Conservation (phyloP, 2,888 invertebrate genomes). For the Sminthurides aquaticus region DNA sequence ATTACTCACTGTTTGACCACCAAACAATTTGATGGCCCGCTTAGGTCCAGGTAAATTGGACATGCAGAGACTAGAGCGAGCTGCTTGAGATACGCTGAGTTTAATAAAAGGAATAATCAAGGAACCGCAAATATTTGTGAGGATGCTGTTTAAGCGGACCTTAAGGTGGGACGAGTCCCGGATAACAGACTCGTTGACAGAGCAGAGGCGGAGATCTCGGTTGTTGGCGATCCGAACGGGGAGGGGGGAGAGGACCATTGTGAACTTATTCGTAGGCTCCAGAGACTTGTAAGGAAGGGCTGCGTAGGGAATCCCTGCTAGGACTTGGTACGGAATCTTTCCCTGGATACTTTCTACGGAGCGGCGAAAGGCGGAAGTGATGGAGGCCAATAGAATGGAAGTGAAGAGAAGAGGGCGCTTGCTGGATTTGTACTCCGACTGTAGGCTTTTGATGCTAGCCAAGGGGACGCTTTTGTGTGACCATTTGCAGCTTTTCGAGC, state of each 20-base stretch:
- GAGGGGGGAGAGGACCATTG: constrained; percentile 29
- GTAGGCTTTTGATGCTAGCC: constrained; percentile 29
- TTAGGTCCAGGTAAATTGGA: constrained; percentile 35
- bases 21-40: constrained; percentile 29
- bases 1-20: constrained; percentile 31
- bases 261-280: constrained; percentile 33
- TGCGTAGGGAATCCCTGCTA: constrained; percentile 33
- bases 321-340: constrained; percentile 28
- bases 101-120: constrained; percentile 33
- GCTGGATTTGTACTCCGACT: constrained; percentile 16
- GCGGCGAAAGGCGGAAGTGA: constrained; percentile 30
- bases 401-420: constrained; percentile 21
- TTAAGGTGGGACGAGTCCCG: neutral
- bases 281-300: constrained; percentile 32
- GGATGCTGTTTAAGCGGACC: neutral
- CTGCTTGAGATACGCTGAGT: constrained; percentile 23
- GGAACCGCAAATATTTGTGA: constrained; percentile 34
- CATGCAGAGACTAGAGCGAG: constrained; percentile 27
- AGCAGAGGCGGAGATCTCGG: neutral
- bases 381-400: constrained; percentile 29
- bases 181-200: neutral
- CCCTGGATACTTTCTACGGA: constrained; percentile 28
- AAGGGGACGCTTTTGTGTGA: constrained; percentile 26
- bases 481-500: constrained; percentile 33
- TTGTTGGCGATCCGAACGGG: constrained; percentile 23